Conservation (phyloP, 2,797 vertebrate species). For the Sebastes nivosus region DNA sequence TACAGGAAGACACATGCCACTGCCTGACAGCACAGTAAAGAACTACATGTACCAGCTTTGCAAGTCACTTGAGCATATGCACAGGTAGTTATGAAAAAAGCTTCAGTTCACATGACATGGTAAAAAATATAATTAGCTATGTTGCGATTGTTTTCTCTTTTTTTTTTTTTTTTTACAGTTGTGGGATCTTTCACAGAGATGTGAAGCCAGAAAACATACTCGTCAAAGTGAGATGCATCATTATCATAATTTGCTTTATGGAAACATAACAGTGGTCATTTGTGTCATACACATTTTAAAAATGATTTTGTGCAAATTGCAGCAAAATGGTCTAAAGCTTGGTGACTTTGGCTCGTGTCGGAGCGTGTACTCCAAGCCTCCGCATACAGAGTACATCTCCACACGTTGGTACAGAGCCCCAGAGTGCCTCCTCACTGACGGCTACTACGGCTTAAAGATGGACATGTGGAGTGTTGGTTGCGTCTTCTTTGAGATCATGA, state of each 20-base stretch:
- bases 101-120: neutral
- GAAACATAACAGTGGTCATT: neutral
- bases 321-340: conserved; percentile 88
- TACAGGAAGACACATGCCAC: conserved; percentile 85
- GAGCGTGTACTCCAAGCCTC: conserved; percentile 87
- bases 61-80: conserved; percentile 88
- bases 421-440: conserved; percentile 90
- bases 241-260: neutral
- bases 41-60: conserved; percentile 89
- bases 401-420: conserved; percentile 90
- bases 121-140: neutral
- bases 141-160: neutral
- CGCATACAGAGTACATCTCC: conserved; percentile 90
- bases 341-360: conserved; percentile 90
- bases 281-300: neutral
- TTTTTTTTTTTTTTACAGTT: conserved; percentile 70
- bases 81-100: conserved; percentile 79
- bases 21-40: conserved; percentile 84
- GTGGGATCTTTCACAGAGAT: conserved; percentile 91
- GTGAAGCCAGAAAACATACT: conserved; percentile 93
- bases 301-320: neutral
- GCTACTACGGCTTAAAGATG: conserved; percentile 87
- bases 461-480: conserved; percentile 90
- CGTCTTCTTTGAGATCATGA: conserved; percentile 91
- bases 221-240: conserved; percentile 83